Conservation (phyloP, 2,113 vertebrate species). For the Apteryx mantelli region DNA sequence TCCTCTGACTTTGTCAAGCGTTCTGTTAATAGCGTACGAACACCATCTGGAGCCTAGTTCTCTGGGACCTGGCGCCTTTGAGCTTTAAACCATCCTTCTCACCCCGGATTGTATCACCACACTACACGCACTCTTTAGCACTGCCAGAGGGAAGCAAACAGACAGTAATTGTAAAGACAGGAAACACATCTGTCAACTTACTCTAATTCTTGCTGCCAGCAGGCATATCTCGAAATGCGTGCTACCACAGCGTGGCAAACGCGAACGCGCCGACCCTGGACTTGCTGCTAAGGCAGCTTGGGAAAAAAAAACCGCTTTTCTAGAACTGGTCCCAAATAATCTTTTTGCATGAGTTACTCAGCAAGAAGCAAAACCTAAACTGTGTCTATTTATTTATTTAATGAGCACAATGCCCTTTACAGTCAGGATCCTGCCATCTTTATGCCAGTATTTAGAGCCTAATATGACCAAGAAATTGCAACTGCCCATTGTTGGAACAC, state of each 20-base stretch:
- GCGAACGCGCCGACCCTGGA: fast-evolving
- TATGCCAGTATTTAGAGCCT: neutral
- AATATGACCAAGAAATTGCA: too few species aligned
- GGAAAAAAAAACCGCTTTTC: neutral
- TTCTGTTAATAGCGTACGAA: slow-evolving; percentile 3
- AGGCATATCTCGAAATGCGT: slow-evolving; percentile 42
- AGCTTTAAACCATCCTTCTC: slow-evolving; percentile 65
- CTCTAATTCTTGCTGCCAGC: slow-evolving; percentile 59
- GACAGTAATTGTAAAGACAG: slow-evolving; percentile 65
- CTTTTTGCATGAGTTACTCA: neutral
- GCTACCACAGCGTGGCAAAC: slow-evolving; percentile 1
- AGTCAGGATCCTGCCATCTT: neutral
- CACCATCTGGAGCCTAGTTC: slow-evolving; percentile 26
- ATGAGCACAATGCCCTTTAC: neutral
- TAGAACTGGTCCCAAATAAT: neutral
- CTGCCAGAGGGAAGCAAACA: slow-evolving; percentile 62
- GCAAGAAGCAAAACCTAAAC: neutral
- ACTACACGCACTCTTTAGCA: slow-evolving; percentile 41
- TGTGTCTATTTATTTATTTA: too few species aligned
- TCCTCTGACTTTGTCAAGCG: neutral
- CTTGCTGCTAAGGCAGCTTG: neutral
- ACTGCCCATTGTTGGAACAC: too few species aligned
- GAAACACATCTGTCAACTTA: slow-evolving; percentile 69
- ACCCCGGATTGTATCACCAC: slow-evolving; percentile 20
- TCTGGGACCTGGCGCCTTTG: slow-evolving; percentile 36